Evolutionary conservation across 2,888 invertebrate genomes (phyloP), one percentile per base, ranked within the genome.

Genomic region (Epistrophe eligans): DNA sequence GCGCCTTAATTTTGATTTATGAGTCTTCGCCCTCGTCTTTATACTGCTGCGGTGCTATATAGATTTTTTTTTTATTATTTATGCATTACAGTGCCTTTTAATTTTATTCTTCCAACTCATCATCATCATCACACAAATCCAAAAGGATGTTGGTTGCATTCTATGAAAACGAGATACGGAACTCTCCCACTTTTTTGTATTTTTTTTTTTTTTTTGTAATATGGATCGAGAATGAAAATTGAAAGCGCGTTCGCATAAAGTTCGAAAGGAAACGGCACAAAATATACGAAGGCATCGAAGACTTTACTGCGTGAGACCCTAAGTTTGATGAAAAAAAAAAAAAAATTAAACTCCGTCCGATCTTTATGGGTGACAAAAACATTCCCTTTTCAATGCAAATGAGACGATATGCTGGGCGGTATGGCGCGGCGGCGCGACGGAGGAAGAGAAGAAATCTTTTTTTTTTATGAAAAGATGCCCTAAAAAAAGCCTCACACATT

Each of bases 1-100:
- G 87, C 87, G 87, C 87, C 87, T 87, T 87, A 87, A 87, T 87
- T 87, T 87, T 87, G 87, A 87, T 87, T 87, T 87, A 87, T 87
- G 87, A 87, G 83, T 76, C 57, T 83, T 83, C 87, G 87, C 87
- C 87, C 83, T 87, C 87, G 76, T 79, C 87, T 87, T 72, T 67
- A 35, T 35, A 67, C 19, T 81, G 73, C 19, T 79, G 85, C 82
- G 85, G 82, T 82, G 74, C 79, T 76, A 74, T 71, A 74, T 66
- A 38, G 28, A 58, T 82, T 72, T 43, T 62, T 52, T 60, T 77
- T 67, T 72, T 71, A 64, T 72, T 72, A 67, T 52, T 58, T 66
- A 43, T 84, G 64, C 74, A 74, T 62, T 62, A 64, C 81, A 79
- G 73, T 77, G 70, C 81, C 64, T 77, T 81, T 80, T 79, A 82